Evolutionary conservation across 2,797 vertebrate species (phyloP), one percentile per base, ranked within the genome.

Genomic region (Gallinago solitaria): DNA sequence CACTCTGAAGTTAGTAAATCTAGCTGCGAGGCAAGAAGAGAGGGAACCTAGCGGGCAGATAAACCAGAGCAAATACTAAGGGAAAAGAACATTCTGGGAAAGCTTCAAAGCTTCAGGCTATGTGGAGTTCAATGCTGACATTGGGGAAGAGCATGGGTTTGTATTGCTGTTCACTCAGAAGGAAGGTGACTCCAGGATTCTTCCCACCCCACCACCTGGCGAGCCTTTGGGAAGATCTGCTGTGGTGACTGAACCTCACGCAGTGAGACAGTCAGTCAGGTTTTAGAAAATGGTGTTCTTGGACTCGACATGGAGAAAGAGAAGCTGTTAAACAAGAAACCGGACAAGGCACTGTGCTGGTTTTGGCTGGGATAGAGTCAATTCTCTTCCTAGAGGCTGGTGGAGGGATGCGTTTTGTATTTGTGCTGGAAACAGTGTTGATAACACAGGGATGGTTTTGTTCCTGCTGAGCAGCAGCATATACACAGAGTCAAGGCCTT

Each of bases 181-280:
- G 41, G 53, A 79, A 32, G 13, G 5, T 27, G 37, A 12, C 15
- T 11, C 9, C 2, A 39, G 27, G 45, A 56, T 48, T 64, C 48
- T 32, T 90, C 28, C 13, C 19, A 71, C 43, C 13, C 4, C 13
- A 33, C 16, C 0, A 0, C 33, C 43, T 67, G 35, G 13, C 6
- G 39, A 90, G 13, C 3, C 51, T 56, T 43, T 60, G 64, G 39
- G n/a, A 43, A 35, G 43, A 60, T 68, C 37, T 87, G 24, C 43
- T 74, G 10, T 35, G 74, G n/a, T 11, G 9, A 57, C 16, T 43
- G 18, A 13, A 33, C 30, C 11, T 64, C 43, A 37, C 0, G 1
- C 13, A 11, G 67, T 39, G 16, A 67, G 27, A 24, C 24, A 12
- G 41, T 25, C 48, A 57, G 47, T 17, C 8, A 69, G 15, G 35